These are phyloP conservation scores for Lasioglossum leucozonium DNA, from an alignment of 2,888 invertebrate genomes.

Conservation along the genomic window DNA sequence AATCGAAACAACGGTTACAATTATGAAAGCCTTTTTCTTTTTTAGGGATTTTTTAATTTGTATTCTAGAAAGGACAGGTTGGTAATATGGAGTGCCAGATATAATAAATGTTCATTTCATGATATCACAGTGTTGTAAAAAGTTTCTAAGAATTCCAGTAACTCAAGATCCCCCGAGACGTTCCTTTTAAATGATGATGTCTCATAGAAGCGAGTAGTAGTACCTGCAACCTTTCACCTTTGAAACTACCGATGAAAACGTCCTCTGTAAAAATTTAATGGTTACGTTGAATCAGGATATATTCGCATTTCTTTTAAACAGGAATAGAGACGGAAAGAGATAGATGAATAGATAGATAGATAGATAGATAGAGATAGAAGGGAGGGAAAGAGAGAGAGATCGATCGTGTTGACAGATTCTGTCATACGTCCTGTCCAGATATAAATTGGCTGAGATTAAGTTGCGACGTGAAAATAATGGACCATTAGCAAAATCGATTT, in stretches of 20 bases:
- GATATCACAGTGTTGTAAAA: conserved; percentile 3
- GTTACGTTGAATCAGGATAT: background rate
- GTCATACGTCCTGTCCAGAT: background rate
- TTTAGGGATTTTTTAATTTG: background rate
- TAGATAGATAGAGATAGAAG: background rate
- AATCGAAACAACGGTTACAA: too few species aligned
- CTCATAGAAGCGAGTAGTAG: background rate
- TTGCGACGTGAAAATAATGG: background rate
- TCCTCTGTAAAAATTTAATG: conserved; percentile 1
- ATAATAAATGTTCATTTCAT: background rate
- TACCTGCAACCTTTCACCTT: background rate
- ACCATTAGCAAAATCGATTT: background rate
- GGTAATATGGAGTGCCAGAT: background rate
- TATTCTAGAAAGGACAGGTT: background rate
- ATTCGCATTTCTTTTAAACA: background rate
- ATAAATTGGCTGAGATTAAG: conserved; percentile 3
- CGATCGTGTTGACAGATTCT: conserved; percentile 1
- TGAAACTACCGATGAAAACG: background rate
- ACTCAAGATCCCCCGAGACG: background rate
- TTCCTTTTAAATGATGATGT: background rate
- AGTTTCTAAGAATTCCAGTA: background rate
- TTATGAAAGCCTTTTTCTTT: background rate
- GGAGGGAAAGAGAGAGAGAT: background rate
- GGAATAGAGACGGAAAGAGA: background rate
- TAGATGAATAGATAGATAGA: too few species aligned